phyloP scores from a whole-genome alignment of 2,113 vertebrate species.

The Martes martes region DNA sequence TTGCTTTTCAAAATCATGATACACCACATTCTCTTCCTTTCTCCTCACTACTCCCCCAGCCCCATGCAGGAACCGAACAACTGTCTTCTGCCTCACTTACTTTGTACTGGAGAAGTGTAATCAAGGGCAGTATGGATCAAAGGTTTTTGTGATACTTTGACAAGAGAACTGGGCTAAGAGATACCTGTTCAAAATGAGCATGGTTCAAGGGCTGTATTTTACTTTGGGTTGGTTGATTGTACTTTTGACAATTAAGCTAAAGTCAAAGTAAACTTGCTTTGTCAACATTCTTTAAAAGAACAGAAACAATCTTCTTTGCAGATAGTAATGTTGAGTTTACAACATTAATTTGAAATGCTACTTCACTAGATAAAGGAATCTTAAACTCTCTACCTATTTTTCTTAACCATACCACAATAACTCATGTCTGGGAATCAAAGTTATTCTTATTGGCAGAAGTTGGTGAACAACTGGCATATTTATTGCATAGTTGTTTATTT shows the following conservation, averaged over 20 bases:
- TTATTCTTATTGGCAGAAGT: background rate
- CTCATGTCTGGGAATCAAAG: background rate
- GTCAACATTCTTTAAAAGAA: background rate
- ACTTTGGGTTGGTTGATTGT: constrained; percentile 1
- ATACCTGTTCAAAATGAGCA: background rate
- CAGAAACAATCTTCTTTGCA: background rate
- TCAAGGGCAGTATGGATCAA: background rate
- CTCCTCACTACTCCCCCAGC: background rate
- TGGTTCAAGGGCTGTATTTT: background rate
- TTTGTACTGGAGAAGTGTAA: background rate
- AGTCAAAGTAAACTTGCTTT: constrained; percentile 23
- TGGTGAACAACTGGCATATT: background rate
- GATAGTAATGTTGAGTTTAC: background rate
- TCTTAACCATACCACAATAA: background rate
- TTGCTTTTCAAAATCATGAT: background rate
- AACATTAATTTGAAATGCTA: background rate
- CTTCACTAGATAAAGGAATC: background rate
- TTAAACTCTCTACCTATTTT: constrained; percentile 24
- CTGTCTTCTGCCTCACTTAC: constrained; percentile 26
- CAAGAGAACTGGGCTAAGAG: background rate
- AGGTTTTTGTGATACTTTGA: background rate
- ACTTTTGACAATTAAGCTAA: background rate
- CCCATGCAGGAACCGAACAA: background rate
- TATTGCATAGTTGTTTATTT: background rate
- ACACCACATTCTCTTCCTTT: background rate